Conservation (phyloP, 2,797 vertebrate genomes). For the Dicrostonyx torquatus region DNA sequence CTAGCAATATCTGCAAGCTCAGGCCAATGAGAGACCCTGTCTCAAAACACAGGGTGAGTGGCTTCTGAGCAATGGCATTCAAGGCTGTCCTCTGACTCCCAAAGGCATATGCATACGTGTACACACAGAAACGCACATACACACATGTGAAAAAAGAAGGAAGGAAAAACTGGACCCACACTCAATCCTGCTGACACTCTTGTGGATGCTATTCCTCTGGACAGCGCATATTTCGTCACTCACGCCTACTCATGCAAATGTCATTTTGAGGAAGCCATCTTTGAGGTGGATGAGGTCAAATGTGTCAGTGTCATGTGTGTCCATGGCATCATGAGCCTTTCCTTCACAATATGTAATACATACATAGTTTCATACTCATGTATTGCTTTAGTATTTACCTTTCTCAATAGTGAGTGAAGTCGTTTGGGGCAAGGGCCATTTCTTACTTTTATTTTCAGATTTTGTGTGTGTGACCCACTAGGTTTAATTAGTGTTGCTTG, state of each 20-base stretch:
- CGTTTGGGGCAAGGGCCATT: neutral
- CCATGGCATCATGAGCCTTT: neutral
- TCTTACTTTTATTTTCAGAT: neutral
- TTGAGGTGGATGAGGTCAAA: conserved; percentile 12
- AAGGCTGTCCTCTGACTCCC: neutral
- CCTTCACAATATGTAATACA: conserved; percentile 31
- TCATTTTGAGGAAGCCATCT: neutral
- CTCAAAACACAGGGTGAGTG: neutral
- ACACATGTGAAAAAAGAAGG: neutral
- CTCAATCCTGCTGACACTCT: neutral
- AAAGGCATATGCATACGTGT: too few species aligned
- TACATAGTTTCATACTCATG: conserved; percentile 5
- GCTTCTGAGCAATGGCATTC: neutral
- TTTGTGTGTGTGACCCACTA: neutral
- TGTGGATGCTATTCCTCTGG: neutral
- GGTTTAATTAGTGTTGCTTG: neutral
- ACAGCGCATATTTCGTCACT: neutral
- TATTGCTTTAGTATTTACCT: conserved; percentile 3
- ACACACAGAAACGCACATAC: neutral
- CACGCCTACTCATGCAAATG: neutral
- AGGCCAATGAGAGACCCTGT: neutral
- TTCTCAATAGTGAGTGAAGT: conserved; percentile 11
- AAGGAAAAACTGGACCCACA: neutral
- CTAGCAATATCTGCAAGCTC: neutral
- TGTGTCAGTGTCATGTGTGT: conserved; percentile 19